A percentile compares a stretch with the other conserved stretches of the same genome.
Conservation (phyloP, 2,888 invertebrate species). For the Mycalesis mineus region DNA sequence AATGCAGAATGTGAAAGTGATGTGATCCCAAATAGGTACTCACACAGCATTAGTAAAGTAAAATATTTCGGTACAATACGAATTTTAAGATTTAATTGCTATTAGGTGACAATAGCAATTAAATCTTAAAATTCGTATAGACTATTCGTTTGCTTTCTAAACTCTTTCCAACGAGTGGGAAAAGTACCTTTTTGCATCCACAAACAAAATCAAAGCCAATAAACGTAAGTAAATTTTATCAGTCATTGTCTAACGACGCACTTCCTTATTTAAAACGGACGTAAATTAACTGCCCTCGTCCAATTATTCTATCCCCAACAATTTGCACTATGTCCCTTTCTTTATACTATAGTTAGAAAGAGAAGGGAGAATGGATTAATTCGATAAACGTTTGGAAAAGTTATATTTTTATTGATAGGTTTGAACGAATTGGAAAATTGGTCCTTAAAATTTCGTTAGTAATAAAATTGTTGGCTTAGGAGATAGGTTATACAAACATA, state of each 20-base stretch:
- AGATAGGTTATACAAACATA: too few species aligned
- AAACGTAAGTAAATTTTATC: neutral
- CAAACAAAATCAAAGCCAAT: neutral
- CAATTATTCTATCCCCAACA: constrained; percentile 23
- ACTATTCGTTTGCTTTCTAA: too few species aligned
- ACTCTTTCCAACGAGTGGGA: too few species aligned
- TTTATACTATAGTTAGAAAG: constrained; percentile 9
- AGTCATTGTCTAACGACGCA: constrained; percentile 19
- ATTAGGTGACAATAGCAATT: too few species aligned
- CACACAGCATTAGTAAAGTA: too few species aligned
- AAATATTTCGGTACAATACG: too few species aligned
- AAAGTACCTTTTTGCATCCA: neutral
- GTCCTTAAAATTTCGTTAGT: constrained; percentile 2
- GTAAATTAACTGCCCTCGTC: constrained; percentile 22
- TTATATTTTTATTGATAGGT: neutral
- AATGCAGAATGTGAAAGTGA: too few species aligned
- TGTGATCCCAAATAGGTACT: too few species aligned
- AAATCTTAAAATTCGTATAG: too few species aligned
- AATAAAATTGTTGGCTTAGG: too few species aligned
- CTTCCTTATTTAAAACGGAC: constrained; percentile 23
- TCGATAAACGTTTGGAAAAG: constrained; percentile 7
- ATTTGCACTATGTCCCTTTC: constrained; percentile 15
- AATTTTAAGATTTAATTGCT: too few species aligned
- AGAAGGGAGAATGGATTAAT: constrained; percentile 4
- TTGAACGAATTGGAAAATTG: neutral